Base-by-base conservation (phyloP, 1,140 invertebrate species). In the Liolophura sinensis region DNA sequence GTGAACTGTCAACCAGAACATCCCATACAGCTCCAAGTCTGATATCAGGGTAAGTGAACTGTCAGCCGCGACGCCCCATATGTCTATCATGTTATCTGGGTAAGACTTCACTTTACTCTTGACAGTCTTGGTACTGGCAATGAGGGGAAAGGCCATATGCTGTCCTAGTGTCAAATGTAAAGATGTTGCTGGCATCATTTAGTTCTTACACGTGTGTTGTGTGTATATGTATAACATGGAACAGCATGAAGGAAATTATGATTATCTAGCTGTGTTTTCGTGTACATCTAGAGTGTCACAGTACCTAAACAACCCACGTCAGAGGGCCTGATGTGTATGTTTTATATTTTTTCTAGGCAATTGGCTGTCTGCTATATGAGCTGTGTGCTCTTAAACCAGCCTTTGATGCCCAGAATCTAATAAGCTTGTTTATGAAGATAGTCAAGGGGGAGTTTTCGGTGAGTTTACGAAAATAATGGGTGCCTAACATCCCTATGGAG, bases 21-120 rank as follows among this genome's bases (percentile, higher is more conserved):
- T 81, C 51, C 82, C 82, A 3, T 83, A 83, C 63, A 80, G 78
- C 60, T 82, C 82, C 12, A 83, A 83, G 60, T 82, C 80, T n/a
- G 82, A 83, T 67, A 74, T 82, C 27, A 82, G 80, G 80, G 79
- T 81, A 72, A 65, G 69, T 64, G 56, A 20, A 15, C 12, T 14
- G n/a, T 14, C n/a, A n/a, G n/a, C n/a, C n/a, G n/a, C n/a, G n/a
- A n/a, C n/a, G n/a, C 31, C 20, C 61, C 25, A 20, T 54, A 52
- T 7, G 46, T 49, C 11, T 62, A 62, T 22, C 54, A 49, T 27
- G 61, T 25, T 50, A 51, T 62, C 6, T 62, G 49, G 49, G 48
- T 62, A 62, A 50, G n/a, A 15, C 12, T 50, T 14, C 12, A 50
- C n/a, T n/a, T 9, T 9, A 40, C 31, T 5, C 9, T 40, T 40